A percentile compares a stretch with the other conserved stretches of the same genome.
These are phyloP conservation scores for Xyliphius kryptos DNA, from an alignment of 2,113 vertebrate species.

Conservation along the genomic window DNA sequence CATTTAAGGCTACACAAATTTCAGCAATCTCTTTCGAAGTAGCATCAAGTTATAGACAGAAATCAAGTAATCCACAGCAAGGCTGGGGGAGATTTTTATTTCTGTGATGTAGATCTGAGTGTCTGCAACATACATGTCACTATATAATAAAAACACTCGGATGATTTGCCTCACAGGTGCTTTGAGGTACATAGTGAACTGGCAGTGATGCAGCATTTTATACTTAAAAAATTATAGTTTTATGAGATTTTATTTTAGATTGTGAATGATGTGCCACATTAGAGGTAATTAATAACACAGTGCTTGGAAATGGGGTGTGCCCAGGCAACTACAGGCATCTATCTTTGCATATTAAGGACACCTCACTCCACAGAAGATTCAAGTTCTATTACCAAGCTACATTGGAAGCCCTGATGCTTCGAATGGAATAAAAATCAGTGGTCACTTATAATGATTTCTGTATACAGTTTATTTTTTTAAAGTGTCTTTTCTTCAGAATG, in stretches of 20 bases:
- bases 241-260: too few species aligned
- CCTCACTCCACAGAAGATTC: conserved; percentile 4
- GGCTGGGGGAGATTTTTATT: conserved; percentile 13
- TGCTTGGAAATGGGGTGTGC: conserved; percentile 29
- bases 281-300: conserved; percentile 35
- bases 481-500: too few species aligned
- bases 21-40: conserved; percentile 27
- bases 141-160: too few species aligned
- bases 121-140: conserved; percentile 25
- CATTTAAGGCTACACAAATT: conserved; percentile 44
- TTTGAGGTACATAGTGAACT: conserved; percentile 14
- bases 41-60: conserved; percentile 14
- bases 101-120: conserved; percentile 36
- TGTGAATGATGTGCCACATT: too few species aligned
- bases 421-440: not conserved
- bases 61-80: conserved; percentile 17
- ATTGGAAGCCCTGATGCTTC: conserved; percentile 22
- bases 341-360: conserved; percentile 33
- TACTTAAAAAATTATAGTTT: not conserved
- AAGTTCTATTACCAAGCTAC: not conserved
- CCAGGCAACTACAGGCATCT: conserved; percentile 12
- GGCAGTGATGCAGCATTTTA: conserved; percentile 34
- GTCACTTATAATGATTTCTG: conserved; percentile 21
- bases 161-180: conserved; percentile 11
- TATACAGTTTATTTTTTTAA: conserved; percentile 22